These are phyloP conservation scores for Lagorchestes hirsutus DNA, from an alignment of 2,797 vertebrate genomes.

Conservation along the genomic window DNA sequence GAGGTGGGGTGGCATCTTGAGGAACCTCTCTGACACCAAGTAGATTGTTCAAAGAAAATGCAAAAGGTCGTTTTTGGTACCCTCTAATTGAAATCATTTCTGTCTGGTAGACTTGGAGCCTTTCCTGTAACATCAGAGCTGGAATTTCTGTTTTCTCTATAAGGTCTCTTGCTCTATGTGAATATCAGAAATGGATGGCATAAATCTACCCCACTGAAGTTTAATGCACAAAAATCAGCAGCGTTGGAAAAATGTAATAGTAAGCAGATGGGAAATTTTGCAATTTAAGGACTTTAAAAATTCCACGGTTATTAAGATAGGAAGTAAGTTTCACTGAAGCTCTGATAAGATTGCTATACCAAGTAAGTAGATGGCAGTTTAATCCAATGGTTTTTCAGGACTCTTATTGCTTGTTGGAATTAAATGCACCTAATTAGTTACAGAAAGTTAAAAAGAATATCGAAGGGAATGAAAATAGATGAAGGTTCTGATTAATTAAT, in stretches of 20 bases:
- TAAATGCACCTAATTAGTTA: neutral
- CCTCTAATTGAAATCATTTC: conserved; percentile 58
- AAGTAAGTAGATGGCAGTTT: conserved; percentile 9
- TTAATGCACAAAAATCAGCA: conserved; percentile 20
- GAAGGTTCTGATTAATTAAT: neutral
- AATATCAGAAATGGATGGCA: neutral
- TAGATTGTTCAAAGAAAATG: rapidly evolving
- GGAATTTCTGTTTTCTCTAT: conserved; percentile 37
- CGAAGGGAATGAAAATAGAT: conserved; percentile 18
- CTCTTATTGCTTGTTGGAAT: conserved; percentile 36
- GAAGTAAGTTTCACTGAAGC: conserved; percentile 8
- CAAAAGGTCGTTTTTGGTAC: rapidly evolving
- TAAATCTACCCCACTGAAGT: conserved; percentile 34
- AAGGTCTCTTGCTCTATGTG: neutral
- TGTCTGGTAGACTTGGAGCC: conserved; percentile 42
- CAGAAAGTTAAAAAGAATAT: conserved; percentile 17
- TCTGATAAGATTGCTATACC: conserved; percentile 9
- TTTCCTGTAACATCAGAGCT: conserved; percentile 9
- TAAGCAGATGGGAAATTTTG: neutral
- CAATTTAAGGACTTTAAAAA: neutral
- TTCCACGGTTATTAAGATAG: neutral
- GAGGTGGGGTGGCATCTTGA: neutral
- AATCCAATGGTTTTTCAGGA: conserved; percentile 23
- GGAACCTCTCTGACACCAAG: conserved; percentile 39
- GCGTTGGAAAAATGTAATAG: neutral